phyloP scores from a whole-genome alignment of 2,888 invertebrate genomes.

The Chaetogeoica ovagalla region DNA sequence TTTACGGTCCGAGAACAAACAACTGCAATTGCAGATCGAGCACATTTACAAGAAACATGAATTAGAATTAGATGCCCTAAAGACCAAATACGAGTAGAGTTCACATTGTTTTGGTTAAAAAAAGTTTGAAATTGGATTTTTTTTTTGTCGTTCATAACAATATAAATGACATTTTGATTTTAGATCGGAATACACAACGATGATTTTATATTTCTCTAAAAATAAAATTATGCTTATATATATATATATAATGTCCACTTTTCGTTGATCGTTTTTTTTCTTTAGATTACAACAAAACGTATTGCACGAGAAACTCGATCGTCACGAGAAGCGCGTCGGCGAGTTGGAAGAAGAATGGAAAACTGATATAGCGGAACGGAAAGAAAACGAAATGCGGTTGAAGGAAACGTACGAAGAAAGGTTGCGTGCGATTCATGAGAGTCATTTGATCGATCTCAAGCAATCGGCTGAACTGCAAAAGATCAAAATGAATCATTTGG shows the following conservation, averaged over 20 bases:
- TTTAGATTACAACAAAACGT: slow-evolving; percentile 36
- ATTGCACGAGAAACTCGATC: slow-evolving; percentile 27
- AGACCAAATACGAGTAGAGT: slow-evolving; percentile 38
- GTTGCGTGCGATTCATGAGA: slow-evolving; percentile 24
- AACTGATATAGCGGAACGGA: slow-evolving; percentile 20
- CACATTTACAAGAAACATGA: slow-evolving; percentile 26
- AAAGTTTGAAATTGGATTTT: too few species aligned
- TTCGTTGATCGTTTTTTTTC: too few species aligned
- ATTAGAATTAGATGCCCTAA: slow-evolving; percentile 38
- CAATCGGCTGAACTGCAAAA: slow-evolving; percentile 36
- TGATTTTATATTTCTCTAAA: too few species aligned
- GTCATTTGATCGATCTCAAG: slow-evolving; percentile 39
- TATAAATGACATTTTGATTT: neutral
- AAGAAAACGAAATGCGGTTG: slow-evolving; percentile 39
- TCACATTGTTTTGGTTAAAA: neutral
- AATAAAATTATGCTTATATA: neutral
- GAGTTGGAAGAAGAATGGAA: slow-evolving; percentile 37
- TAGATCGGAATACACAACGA: too few species aligned
- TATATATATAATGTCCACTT: neutral
- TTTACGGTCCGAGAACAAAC: slow-evolving; percentile 24
- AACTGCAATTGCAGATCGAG: slow-evolving; percentile 30
- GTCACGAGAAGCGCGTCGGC: slow-evolving; percentile 21
- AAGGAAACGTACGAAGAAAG: slow-evolving; percentile 42
- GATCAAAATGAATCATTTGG: slow-evolving; percentile 40
- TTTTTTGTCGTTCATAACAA: neutral